phyloP scores from a whole-genome alignment of 2,888 invertebrate genomes.

The Drosophila mettleri region DNA sequence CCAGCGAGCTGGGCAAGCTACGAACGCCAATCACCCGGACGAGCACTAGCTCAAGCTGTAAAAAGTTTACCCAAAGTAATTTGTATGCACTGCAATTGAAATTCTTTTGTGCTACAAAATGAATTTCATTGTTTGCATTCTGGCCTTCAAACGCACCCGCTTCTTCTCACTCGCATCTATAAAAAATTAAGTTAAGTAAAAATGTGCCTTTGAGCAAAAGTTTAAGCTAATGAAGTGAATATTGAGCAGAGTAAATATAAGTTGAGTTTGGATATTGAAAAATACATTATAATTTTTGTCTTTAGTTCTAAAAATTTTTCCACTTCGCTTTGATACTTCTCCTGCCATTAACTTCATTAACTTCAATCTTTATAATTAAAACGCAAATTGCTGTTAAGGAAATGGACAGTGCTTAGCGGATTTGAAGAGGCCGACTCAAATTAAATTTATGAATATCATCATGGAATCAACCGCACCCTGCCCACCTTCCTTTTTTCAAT shows the following conservation, averaged over 20 bases:
- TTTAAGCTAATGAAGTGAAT: conserved; percentile 71
- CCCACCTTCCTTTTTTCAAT: not conserved
- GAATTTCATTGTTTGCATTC: conserved; percentile 71
- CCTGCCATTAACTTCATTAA: conserved; percentile 23
- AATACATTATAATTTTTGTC: too few relatives aligned
- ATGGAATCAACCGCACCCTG: conserved; percentile 8
- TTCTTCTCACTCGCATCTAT: not conserved
- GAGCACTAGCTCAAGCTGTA: conserved; percentile 48
- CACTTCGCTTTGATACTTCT: too few relatives aligned
- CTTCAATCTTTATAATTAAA: conserved; percentile 68
- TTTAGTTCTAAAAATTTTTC: too few relatives aligned
- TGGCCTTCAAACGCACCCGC: conserved; percentile 26
- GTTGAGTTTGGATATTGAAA: conserved; percentile 13
- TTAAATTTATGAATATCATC: conserved; percentile 67
- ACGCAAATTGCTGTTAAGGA: conserved; percentile 58
- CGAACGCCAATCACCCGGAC: conserved; percentile 22
- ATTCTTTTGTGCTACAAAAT: conserved; percentile 71
- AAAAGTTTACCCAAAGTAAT: conserved; percentile 74
- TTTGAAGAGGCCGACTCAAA: conserved; percentile 33
- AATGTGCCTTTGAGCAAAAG: conserved; percentile 57
- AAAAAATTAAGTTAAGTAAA: conserved; percentile 50
- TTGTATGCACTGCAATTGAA: conserved; percentile 75
- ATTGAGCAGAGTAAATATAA: conserved; percentile 31
- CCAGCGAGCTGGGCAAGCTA: not conserved
- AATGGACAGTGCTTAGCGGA: conserved; percentile 35